Conservation (phyloP, 2,113 vertebrate species). For the Jaculus jaculus region DNA sequence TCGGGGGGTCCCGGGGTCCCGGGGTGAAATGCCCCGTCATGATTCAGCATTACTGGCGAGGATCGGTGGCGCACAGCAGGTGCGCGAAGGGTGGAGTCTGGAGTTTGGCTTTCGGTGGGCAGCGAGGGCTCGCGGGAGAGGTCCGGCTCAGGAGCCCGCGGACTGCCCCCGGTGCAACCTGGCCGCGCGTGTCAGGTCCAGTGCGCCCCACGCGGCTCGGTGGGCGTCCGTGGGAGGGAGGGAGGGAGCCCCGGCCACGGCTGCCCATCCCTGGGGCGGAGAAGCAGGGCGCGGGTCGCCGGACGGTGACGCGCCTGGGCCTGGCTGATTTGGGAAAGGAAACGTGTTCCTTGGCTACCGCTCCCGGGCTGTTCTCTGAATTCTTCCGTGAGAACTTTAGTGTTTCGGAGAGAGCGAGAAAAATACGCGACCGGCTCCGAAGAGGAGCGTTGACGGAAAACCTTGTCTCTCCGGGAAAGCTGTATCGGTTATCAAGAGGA, state of each 20-base stretch:
- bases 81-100: background rate
- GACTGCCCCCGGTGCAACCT: background rate
- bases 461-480: background rate
- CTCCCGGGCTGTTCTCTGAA: background rate
- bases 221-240: background rate
- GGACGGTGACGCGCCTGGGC: background rate
- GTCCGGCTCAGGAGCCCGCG: background rate
- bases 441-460: background rate
- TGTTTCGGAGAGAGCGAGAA: conserved; percentile 12
- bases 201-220: background rate
- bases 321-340: conserved; percentile 41
- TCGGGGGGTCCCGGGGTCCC: background rate
- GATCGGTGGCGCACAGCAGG: background rate
- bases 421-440: background rate
- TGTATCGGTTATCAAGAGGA: background rate
- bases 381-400: conserved; percentile 26
- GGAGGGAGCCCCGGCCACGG: conserved; percentile 3
- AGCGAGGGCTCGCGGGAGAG: background rate
- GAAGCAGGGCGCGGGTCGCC: too few relatives aligned
- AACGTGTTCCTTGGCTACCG: background rate
- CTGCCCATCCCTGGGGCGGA: too few relatives aligned
- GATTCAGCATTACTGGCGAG: conserved; percentile 80
- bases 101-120: background rate
- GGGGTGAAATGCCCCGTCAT: conserved; percentile 44
- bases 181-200: background rate